Evolutionary conservation across 1,140 invertebrate species (phyloP), one percentile per base, ranked within the genome.

Genomic region (Pachypsylla venusta): DNA sequence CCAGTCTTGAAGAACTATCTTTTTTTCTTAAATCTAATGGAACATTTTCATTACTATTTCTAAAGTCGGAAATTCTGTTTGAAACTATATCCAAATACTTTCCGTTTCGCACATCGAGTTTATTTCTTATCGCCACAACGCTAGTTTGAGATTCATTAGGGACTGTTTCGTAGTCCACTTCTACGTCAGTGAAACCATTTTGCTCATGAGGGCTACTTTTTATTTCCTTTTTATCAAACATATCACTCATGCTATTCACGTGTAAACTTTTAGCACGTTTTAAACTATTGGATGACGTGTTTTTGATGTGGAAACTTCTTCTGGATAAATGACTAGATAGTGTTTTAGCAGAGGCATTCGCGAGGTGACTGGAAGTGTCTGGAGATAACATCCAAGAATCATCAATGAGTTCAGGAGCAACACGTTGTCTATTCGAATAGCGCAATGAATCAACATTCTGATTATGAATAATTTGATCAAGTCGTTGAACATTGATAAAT

Each of bases 391-490:
- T 48, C 42, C 42, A 48, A n/a, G 42, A 48, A 19, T 48, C 42
- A 48, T 48, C 42, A 48, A 48, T 48, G 4, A 48, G 42, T n/a
- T 48, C 16, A 10, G 42, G 42, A n/a, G 42, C 42, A 22, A 48
- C 42, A 19, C 42, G 42, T 19, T 48, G 42, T 48, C 42, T n/a
- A 48, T 48, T 48, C 7, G 22, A 48, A 48, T 48, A 48, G 4
- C 42, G 42, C 16, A 48, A 22, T 10, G 42, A 22, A 48, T 19
- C 22, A 19, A 22, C 42, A 22, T 48, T 48, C 42, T n/a, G 42
- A 19, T 48, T 48, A 19, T 48, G 42, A 48, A 48, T 48, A 22
- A 48, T 48, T 48, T 48, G 42, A 48, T 48, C 42, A 48, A 48
- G 42, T 48, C 42, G 42, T 22, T 48, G n/a, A 19, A 48, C 42